Evolutionary conservation across 2,888 invertebrate genomes (phyloP), one percentile per base, ranked within the genome.

Genomic region (Iselma pallidipennis): DNA sequence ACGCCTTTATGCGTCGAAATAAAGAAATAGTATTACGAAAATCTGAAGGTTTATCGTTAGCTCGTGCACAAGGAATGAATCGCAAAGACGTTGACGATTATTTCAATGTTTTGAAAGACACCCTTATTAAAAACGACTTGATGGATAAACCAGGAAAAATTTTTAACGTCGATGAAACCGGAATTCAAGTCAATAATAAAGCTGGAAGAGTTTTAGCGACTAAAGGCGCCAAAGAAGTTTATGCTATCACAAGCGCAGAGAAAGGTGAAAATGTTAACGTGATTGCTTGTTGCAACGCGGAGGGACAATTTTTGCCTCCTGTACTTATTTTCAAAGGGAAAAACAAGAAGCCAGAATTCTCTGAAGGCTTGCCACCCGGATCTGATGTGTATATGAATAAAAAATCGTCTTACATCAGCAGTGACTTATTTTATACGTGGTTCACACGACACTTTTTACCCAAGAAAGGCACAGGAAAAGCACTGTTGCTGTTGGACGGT

Each of bases 101-200:
- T 14, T 48, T 48, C 14, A 16, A 48, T 48, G n/a, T n/a, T n/a
- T n/a, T n/a, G n/a, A n/a, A n/a, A n/a, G n/a, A n/a, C n/a, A n/a
- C n/a, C n/a, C n/a, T n/a, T n/a, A n/a, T n/a, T 58, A 55, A 67
- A 54, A 65, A 70, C 63, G 53, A 64, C 56, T 49, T 71, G 12
- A 6, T 65, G 9, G 59, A 66, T 52, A 70, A 68, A 54, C 71
- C 66, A 9, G 51, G 56, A 10, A 28, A 21, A 55, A 55, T 55
- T 12, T 55, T 55, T 26, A 49, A 55, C 29, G 48, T 55, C 48
- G 19, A 55, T 26, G 28, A 55, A 28, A 48, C 25, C 12, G 28
- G 55, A 48, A 29, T 59, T 16, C 65, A 63, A 25, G 26, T 63
- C 21, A 66, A 63, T 26, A 66, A 57, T 60, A 57, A 57, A 16